Evolutionary conservation across 1,140 invertebrate species (phyloP), one percentile per base, ranked within the genome.

Genomic region (Hycleus cichorii): DNA sequence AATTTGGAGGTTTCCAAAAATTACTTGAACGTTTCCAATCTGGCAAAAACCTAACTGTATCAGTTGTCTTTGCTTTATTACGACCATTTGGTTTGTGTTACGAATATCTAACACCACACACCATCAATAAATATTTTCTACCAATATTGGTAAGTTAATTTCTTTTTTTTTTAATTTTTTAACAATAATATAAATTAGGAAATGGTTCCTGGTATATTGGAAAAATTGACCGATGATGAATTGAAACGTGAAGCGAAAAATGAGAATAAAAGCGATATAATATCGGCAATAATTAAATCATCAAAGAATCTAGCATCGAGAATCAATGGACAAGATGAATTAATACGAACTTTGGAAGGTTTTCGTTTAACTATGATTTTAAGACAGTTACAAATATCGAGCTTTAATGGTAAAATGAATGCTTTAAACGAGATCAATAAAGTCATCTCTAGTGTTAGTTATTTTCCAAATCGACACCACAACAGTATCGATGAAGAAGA

Each of bases 391-490:
- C 92, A 97, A 82, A 95, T 97, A 72, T 97, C 95, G 10, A 97
- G 94, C 40, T 98, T 97, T 71, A 98, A 98, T 79, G 95, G 95
- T 7, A 98, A 98, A 80, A 98, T 98, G 96, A 97, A 96, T 74
- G 95, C 95, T 27, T 78, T 98, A 39, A 98, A 98, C 78, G 96
- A 98, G 83, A 93, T 98, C 39, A 98, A 98, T 77, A 97, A 97
- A 82, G 90, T 97, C 26, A 94, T 97, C 46, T 87, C 89, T 26
- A 90, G 87, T 71, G 91, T 95, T 40, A 87, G 87, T 47, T 93
- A 92, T 72, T 93, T 93, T 75, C 86, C 91, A 7, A 83, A 83
- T 75, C 78, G 83, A 58, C 85, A 87, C 69, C 77, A 81, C 45
- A 32, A 32, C 7, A 77, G 78, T 45, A 72, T 83, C 48, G 81